These are phyloP conservation scores for Microcebus lehilahytsara DNA, from an alignment of 2,113 vertebrate genomes.

Conservation along the genomic window DNA sequence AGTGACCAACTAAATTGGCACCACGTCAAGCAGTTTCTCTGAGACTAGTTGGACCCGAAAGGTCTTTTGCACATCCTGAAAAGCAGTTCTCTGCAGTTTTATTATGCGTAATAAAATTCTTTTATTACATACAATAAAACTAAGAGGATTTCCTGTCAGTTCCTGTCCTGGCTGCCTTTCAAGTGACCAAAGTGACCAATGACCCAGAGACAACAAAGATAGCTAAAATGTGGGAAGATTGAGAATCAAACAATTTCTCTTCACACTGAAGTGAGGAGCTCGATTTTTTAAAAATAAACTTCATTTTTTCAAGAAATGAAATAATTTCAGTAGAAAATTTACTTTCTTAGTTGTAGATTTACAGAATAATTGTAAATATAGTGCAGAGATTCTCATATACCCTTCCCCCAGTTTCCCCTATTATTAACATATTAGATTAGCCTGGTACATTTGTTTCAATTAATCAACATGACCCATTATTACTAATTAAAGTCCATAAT, in stretches of 20 bases:
- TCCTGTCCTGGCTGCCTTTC: background rate
- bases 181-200: background rate
- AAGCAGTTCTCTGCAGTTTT: background rate
- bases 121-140: slow-evolving; percentile 15
- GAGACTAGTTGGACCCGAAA: background rate
- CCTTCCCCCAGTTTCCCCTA: background rate
- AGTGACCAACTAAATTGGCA: background rate
- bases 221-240: background rate
- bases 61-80: background rate
- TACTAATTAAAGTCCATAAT: background rate
- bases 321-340: background rate
- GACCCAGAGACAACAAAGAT: background rate
- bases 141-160: background rate
- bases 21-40: background rate
- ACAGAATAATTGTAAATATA: background rate
- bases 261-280: background rate
- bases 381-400: background rate
- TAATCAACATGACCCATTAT: background rate
- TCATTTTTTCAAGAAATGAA: background rate
- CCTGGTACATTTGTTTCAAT: background rate
- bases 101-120: background rate
- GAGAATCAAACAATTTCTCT: background rate
- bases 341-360: background rate
- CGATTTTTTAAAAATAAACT: background rate
- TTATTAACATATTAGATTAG: background rate